Conservation (phyloP, 2,888 invertebrate genomes). For the Cyrtodaria siliqua region DNA sequence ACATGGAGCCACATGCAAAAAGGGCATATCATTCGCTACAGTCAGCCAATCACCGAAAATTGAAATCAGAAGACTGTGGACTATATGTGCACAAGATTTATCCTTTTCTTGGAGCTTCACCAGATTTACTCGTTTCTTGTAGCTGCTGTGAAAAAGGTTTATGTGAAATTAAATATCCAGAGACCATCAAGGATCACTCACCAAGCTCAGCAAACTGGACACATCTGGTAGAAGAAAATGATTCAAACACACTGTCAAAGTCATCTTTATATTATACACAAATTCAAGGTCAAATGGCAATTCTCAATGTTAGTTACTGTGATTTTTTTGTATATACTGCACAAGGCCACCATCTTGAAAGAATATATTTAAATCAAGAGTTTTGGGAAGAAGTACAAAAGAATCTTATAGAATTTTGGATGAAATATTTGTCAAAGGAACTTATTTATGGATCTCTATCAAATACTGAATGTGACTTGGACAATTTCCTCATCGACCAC, state of each 20-base stretch:
- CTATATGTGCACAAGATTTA: background rate
- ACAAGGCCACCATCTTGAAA: background rate
- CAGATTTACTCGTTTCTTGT: constrained; percentile 8
- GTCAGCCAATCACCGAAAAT: background rate
- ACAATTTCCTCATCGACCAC: too few species aligned
- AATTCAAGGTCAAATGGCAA: constrained; percentile 28
- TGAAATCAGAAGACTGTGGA: constrained; percentile 3
- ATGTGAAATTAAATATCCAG: constrained; percentile 21
- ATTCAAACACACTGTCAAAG: background rate
- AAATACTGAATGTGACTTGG: too few species aligned
- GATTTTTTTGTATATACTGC: constrained; percentile 21
- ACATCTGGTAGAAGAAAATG: constrained; percentile 8
- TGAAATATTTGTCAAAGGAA: background rate
- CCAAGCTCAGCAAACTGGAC: background rate
- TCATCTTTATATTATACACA: background rate
- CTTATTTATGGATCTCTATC: too few species aligned
- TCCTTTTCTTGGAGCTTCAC: constrained; percentile 12
- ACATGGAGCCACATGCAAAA: constrained; percentile 22
- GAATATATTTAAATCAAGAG: constrained; percentile 10
- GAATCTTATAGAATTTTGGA: constrained; percentile 22
- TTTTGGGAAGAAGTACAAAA: constrained; percentile 12
- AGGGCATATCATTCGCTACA: background rate
- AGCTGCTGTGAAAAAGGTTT: constrained; percentile 14
- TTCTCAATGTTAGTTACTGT: constrained; percentile 13
- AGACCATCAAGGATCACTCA: constrained; percentile 11